These are phyloP conservation scores for Syritta pipiens DNA, from an alignment of 2,888 invertebrate genomes.

Conservation along the genomic window DNA sequence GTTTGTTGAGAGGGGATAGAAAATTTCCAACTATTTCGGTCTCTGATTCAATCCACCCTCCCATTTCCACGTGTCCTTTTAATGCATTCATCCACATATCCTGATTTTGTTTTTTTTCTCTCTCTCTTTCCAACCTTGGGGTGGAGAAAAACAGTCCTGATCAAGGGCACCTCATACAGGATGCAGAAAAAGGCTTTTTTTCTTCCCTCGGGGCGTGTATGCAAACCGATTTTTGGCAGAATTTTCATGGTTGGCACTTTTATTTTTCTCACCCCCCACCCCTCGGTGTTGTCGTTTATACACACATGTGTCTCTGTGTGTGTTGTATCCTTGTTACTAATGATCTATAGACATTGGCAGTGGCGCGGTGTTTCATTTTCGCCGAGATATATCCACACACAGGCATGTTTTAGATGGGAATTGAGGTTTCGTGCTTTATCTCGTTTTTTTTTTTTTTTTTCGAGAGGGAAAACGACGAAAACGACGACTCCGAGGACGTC, in stretches of 20 bases:
- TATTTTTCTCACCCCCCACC: neutral
- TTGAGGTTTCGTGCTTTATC: constrained; percentile 34
- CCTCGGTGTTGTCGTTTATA: neutral
- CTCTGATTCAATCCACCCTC: neutral
- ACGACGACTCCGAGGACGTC: too few relatives aligned
- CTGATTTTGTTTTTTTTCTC: too few relatives aligned
- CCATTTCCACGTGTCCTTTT: constrained; percentile 1
- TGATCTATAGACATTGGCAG: neutral
- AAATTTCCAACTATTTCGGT: too few relatives aligned
- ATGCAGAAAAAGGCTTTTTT: too few relatives aligned
- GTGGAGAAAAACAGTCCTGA: too few relatives aligned
- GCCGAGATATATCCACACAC: neutral
- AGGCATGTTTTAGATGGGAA: constrained; percentile 16
- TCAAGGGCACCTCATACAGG: neutral
- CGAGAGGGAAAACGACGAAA: too few relatives aligned
- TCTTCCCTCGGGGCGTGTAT: too few relatives aligned
- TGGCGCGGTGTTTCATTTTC: constrained; percentile 1
- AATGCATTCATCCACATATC: constrained; percentile 3
- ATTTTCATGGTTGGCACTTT: neutral
- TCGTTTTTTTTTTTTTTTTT: neutral
- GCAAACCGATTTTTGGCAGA: constrained; percentile 1
- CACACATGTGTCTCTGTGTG: neutral
- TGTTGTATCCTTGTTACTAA: neutral
- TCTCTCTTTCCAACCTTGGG: too few relatives aligned
- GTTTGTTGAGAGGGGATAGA: too few relatives aligned